These are phyloP conservation scores for Montipora cactus DNA, from an alignment of 64 coral and sea anemone species.

Conservation along the genomic window DNA sequence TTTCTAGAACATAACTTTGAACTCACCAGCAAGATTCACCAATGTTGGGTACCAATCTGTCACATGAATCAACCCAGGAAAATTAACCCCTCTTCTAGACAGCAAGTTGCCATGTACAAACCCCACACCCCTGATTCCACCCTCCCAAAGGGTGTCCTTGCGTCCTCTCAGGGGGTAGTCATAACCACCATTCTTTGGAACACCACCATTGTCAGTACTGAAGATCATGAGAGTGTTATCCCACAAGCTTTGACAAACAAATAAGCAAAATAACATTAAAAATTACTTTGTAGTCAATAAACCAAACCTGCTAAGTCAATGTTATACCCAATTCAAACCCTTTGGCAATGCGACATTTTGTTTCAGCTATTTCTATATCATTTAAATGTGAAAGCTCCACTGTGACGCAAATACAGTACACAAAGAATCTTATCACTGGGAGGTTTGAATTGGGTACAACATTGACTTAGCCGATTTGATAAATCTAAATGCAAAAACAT, in stretches of 20 bases:
- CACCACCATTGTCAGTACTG: conserved; percentile 92
- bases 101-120: conserved; percentile 84
- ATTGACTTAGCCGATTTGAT: no score
- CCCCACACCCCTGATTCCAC: conserved; percentile 83
- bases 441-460: no score
- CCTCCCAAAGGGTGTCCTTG: conserved; percentile 93
- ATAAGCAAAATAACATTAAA: no score
- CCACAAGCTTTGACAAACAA: conserved; percentile 36
- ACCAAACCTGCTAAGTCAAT: no score
- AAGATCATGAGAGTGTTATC: conserved; percentile 86
- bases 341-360: no score
- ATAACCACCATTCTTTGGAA: conserved; percentile 77
- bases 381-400: no score
- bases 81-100: conserved; percentile 62
- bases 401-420: no score
- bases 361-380: no score
- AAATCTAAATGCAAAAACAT: no score
- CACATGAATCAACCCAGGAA: conserved; percentile 70
- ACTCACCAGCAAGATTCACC: conserved; percentile 70
- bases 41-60: conserved; percentile 92
- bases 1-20: neutral
- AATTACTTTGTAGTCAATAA: no score
- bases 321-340: no score
- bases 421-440: no score
- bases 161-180: conserved; percentile 88